Conservation (phyloP, 1,140 invertebrate species). For the Drosophila bifasciata region DNA sequence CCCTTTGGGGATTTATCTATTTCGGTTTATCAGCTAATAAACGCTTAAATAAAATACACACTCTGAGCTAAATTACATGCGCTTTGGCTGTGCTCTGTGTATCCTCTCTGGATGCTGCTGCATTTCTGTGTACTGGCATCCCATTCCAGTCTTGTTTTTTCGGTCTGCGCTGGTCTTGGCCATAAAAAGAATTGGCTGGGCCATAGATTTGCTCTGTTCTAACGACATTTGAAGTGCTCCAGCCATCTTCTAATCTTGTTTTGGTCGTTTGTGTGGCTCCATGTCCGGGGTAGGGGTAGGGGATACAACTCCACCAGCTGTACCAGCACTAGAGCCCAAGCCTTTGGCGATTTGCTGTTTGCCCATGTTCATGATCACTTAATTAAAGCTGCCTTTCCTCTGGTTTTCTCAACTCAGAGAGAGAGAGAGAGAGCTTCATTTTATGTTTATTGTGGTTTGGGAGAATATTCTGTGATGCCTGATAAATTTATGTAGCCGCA, state of each 20-base stretch:
- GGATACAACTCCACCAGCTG: conserved; percentile 6
- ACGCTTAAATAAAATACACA: conserved; percentile 83
- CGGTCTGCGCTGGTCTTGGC: conserved; percentile 20
- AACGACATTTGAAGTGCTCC: conserved; percentile 74
- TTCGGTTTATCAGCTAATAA: conserved; percentile 82
- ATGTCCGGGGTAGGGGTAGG: conserved; percentile 32
- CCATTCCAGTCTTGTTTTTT: conserved; percentile 36
- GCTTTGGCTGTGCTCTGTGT: conserved; percentile 36
- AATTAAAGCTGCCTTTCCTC: conserved; percentile 63
- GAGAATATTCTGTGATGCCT: conserved; percentile 48
- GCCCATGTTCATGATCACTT: conserved; percentile 75
- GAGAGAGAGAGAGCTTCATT: conserved; percentile 3
- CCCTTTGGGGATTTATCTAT: conserved; percentile 72
- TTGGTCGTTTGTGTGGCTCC: conserved; percentile 44
- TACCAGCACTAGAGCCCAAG: conserved; percentile 10
- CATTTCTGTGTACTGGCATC: conserved; percentile 15
- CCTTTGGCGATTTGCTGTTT: conserved; percentile 64
- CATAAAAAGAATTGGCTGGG: conserved; percentile 42
- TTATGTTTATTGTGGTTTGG: conserved; percentile 61
- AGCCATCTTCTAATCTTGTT: conserved; percentile 73
- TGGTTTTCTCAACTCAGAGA: conserved; percentile 17
- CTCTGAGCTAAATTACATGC: conserved; percentile 78
- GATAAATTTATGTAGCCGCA: conserved; percentile 75
- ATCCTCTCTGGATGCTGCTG: conserved; percentile 4
- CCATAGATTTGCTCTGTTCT: conserved; percentile 55